phyloP scores from a whole-genome alignment of 2,888 invertebrate genomes.

The Eupsilia transversa region DNA sequence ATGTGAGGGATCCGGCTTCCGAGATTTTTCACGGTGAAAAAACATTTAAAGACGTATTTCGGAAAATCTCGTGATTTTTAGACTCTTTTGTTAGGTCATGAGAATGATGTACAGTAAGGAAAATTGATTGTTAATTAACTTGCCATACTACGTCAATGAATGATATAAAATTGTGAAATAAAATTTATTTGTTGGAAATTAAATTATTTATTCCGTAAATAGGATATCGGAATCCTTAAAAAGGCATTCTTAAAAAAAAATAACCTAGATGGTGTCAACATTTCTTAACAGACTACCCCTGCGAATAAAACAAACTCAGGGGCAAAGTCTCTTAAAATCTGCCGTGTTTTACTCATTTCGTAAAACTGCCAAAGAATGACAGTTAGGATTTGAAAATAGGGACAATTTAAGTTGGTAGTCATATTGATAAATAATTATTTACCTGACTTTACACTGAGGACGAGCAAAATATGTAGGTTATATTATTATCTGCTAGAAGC shows the following conservation, averaged over 20 bases:
- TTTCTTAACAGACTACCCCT: neutral
- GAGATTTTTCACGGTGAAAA: conserved; percentile 37
- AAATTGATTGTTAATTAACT: neutral
- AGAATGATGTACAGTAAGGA: neutral
- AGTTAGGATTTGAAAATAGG: neutral
- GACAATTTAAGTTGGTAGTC: neutral
- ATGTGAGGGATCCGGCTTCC: conserved; percentile 41
- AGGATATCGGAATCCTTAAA: no score
- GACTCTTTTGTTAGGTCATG: neutral
- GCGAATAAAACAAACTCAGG: neutral
- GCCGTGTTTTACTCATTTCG: neutral
- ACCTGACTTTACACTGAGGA: neutral
- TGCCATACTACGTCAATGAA: neutral
- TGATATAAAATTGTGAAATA: neutral
- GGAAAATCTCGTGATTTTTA: neutral
- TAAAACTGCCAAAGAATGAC: neutral
- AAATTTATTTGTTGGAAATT: neutral
- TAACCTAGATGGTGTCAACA: neutral
- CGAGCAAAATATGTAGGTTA: neutral
- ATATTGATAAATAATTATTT: neutral
- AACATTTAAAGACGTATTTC: conserved; percentile 21
- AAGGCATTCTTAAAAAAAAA: no score
- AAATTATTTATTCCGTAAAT: neutral
- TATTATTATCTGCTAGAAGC: neutral
- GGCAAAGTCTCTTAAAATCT: neutral